Conservation (phyloP, 2,113 vertebrate genomes). For the Dromas ardeola region DNA sequence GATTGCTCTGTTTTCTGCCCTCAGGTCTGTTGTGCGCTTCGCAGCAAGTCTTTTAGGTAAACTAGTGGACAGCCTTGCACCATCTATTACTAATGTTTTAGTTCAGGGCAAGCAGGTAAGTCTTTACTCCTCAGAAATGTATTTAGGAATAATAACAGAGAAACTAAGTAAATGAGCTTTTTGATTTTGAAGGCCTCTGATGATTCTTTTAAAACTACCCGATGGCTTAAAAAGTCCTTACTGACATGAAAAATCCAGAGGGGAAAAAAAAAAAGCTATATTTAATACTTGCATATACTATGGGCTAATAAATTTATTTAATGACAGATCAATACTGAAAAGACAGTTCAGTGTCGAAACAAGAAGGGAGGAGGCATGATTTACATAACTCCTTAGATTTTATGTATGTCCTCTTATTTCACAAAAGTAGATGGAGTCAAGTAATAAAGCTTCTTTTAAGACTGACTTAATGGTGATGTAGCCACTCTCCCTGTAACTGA, state of each 20-base stretch:
- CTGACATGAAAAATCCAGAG: neutral
- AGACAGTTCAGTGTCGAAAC: neutral
- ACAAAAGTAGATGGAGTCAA: neutral
- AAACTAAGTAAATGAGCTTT: slow-evolving; percentile 9
- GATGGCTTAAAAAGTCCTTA: neutral
- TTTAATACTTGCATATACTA: neutral
- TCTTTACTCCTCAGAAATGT: slow-evolving; percentile 62
- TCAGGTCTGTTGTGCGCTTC: slow-evolving; percentile 97
- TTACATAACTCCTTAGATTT: neutral
- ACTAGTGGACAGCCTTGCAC: slow-evolving; percentile 99
- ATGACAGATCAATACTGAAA: neutral
- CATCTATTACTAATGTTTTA: slow-evolving; percentile 99
- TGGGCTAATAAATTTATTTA: neutral
- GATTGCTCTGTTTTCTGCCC: slow-evolving; percentile 87
- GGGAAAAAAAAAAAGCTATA: neutral
- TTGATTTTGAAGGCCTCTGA: neutral
- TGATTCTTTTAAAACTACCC: neutral
- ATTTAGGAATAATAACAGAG: slow-evolving; percentile 10
- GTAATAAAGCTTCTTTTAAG: neutral
- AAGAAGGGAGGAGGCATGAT: neutral
- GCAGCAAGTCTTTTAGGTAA: slow-evolving; percentile 99
- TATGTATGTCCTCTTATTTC: neutral
- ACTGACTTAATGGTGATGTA: neutral
- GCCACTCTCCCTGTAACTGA: neutral
- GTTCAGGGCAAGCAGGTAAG: slow-evolving; percentile 99